Base-by-base conservation (phyloP, 2,113 vertebrate species). In the Heterocephalus glaber region DNA sequence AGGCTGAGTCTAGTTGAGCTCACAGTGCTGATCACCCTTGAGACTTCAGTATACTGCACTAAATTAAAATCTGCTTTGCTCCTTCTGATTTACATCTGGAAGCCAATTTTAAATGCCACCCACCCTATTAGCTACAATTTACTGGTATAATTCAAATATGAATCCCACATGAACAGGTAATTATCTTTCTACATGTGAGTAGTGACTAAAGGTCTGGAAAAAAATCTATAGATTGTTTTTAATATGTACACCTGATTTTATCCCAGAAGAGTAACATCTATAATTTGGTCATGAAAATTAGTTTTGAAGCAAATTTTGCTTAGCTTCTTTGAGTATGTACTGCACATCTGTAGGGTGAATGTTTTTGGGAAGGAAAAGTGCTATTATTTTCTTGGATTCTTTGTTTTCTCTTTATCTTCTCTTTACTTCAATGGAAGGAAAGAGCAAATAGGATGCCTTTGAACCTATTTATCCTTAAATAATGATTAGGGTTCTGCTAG, bases 221-320 rank as follows among this genome's bases (percentile, higher is more conserved):
- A 68, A 47, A 38, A 52, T 86, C 26, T 72, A 1, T 88, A 30
- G 66, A 65, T 92, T 88, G 5, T 80, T 94, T 90, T 90, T 70
- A 84, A 70, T 30, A 49, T 38, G 8, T 68, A 19, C 10, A 68
- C 22, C 16, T 85, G 28, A 89, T 68, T 97, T 86, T 65, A 35
- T 74, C 79, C 61, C 22, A 84, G 16, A 33, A 54, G 30, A 68
- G 26, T 7, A n/a, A 47, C 13, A 72, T 79, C 56, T 87, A 28
- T 92, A 82, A 81, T 91, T 77, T 90, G 63, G 58, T 60, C 10
- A 26, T 30, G 33, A 83, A 87, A 80, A 94, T 95, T 20, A 92
- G 54, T 88, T 87, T 86, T 35, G 28, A 85, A 12, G 54, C 35
- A 90, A 24, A 84, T 61, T 95, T 96, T 61, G 22, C 47, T 74